These are phyloP conservation scores for Crotophaga sulcirostris DNA, from an alignment of 2,113 vertebrate genomes.

Conservation along the genomic window DNA sequence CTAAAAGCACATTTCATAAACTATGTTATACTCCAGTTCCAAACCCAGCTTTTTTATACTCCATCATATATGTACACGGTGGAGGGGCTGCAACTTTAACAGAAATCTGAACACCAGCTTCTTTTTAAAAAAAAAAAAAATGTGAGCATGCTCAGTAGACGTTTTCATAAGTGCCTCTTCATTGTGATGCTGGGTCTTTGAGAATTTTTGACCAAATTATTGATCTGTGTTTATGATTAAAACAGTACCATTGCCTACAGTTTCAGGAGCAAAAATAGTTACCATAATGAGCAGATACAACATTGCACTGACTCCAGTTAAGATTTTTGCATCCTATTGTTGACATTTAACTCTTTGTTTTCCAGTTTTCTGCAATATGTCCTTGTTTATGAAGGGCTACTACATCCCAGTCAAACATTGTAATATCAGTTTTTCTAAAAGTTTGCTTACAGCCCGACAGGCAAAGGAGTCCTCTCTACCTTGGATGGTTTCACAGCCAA, in stretches of 20 bases:
- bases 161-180: background rate
- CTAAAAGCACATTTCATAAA: background rate
- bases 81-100: background rate
- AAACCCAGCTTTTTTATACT: background rate
- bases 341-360: constrained; percentile 35
- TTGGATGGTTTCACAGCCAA: constrained; percentile 81
- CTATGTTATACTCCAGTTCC: background rate
- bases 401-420: constrained; percentile 8
- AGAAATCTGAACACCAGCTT: background rate
- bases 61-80: background rate
- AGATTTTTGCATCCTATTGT: background rate
- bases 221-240: constrained; percentile 4
- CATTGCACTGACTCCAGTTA: background rate
- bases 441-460: constrained; percentile 48
- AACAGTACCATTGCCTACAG: background rate
- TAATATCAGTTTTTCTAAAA: constrained; percentile 56
- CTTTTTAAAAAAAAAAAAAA: background rate
- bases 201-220: constrained; percentile 7
- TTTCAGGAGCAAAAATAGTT: background rate
- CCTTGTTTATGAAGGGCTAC: constrained; percentile 15
- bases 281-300: background rate
- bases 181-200: background rate
- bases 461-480: constrained; percentile 67
- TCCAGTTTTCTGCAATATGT: background rate
- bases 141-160: background rate